These are phyloP conservation scores for Gnathonemus longibarbis DNA, from an alignment of 2,113 vertebrate genomes.

Conservation along the genomic window DNA sequence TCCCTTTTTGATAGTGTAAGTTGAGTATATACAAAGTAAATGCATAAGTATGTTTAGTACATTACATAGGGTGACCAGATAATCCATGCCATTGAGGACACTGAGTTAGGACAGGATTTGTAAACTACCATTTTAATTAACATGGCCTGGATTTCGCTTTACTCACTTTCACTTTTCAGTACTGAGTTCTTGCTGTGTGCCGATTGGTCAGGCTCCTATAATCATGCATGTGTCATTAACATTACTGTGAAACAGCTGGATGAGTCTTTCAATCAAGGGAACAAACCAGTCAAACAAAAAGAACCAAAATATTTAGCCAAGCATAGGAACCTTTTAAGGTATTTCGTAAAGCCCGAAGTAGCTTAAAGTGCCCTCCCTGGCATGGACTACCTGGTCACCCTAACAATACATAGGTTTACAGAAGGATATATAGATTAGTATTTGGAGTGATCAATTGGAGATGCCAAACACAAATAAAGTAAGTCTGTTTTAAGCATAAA, in stretches of 20 bases:
- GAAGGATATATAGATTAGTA: not conserved
- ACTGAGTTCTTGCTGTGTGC: not conserved
- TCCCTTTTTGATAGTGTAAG: not conserved
- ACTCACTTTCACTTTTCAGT: not conserved
- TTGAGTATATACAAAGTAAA: not conserved
- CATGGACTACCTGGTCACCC: not conserved
- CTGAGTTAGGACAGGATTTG: not conserved
- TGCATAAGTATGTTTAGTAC: not conserved
- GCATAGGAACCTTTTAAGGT: not conserved
- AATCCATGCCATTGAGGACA: not conserved
- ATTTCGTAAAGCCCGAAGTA: not conserved
- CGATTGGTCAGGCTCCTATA: not conserved
- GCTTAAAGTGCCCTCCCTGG: not conserved
- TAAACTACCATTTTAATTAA: not conserved
- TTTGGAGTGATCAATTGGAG: not conserved
- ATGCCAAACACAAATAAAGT: not conserved
- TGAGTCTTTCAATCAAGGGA: not conserved
- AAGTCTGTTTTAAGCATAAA: conserved; percentile 17
- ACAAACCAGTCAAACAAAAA: not conserved
- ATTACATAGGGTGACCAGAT: not conserved
- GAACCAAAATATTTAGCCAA: not conserved
- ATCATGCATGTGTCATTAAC: not conserved
- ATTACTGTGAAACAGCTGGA: not conserved
- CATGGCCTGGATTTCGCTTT: not conserved
- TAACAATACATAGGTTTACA: not conserved